A percentile compares a stretch with the other conserved stretches of the same genome.
These are phyloP conservation scores for Anthrax anthrax DNA, from an alignment of 2,888 invertebrate species.

Conservation along the genomic window DNA sequence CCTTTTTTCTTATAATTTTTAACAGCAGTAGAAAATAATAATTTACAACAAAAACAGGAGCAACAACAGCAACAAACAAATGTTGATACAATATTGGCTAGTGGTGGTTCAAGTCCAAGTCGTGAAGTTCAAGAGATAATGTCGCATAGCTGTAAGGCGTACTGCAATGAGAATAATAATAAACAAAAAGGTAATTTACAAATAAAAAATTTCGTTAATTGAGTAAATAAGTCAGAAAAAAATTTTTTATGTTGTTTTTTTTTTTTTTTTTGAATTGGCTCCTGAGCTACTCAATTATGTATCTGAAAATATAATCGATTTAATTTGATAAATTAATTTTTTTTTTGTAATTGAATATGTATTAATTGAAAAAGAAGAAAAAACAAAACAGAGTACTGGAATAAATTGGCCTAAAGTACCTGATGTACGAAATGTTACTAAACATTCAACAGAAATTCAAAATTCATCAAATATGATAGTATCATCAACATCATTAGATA, in stretches of 20 bases:
- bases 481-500: background rate
- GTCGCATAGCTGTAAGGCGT: constrained; percentile 40
- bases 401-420: constrained; percentile 23
- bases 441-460: constrained; percentile 27
- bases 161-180: constrained; percentile 9
- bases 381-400: background rate
- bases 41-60: background rate
- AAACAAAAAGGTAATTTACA: background rate
- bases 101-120: constrained; percentile 79
- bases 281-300: too few species aligned
- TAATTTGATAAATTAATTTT: too few species aligned
- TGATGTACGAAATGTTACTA: constrained; percentile 22
- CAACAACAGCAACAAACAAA: background rate
- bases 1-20: too few species aligned
- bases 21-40: background rate
- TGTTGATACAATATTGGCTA: constrained; percentile 35
- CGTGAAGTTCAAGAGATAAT: constrained; percentile 81
- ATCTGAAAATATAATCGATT: too few species aligned
- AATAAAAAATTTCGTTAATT: too few species aligned
- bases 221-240: too few species aligned
- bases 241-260: too few species aligned
- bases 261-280: too few species aligned
- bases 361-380: background rate
- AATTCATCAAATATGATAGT: constrained; percentile 23
- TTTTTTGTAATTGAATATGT: too few species aligned